Conservation (phyloP, 53 echinoderm and acorn worm genomes). For the Holothuria leucospilota region DNA sequence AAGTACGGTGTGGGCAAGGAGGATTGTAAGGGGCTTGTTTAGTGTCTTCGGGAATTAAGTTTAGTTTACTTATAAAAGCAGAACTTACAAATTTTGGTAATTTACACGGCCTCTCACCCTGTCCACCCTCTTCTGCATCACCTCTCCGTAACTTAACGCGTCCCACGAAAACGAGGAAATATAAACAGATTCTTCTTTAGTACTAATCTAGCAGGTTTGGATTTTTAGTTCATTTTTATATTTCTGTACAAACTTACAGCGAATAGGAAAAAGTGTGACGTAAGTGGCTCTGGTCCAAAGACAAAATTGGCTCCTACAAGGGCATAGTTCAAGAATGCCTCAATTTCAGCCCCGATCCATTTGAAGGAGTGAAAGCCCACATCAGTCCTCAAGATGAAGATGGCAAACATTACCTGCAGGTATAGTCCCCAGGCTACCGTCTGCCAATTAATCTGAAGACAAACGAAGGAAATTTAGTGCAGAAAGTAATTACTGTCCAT, state of each 20-base stretch:
- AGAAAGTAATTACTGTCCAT: not conserved
- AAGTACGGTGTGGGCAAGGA: too few species aligned
- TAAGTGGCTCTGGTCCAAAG: conserved; percentile 69
- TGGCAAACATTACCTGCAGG: conserved; percentile 69
- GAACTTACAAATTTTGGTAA: too few species aligned
- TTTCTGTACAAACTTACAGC: conserved; percentile 46
- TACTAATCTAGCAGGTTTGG: too few species aligned
- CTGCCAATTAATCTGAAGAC: conserved; percentile 73
- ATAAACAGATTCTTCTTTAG: too few species aligned
- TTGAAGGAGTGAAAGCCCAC: conserved; percentile 65
- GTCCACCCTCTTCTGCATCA: too few species aligned
- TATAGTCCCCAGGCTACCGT: conserved; percentile 81
- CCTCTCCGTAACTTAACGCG: too few species aligned
- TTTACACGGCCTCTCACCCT: too few species aligned
- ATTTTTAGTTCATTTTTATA: too few species aligned
- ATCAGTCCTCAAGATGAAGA: conserved; percentile 70
- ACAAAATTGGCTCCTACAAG: conserved; percentile 79
- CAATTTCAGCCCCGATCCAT: conserved; percentile 69
- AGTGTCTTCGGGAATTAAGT: too few species aligned
- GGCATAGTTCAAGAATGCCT: conserved; percentile 68
- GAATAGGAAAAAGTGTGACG: conserved; percentile 60
- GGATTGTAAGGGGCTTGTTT: too few species aligned
- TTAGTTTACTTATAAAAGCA: too few species aligned
- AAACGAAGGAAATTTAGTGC: not conserved
- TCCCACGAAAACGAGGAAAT: too few species aligned